Conservation (phyloP, 1,140 invertebrate genomes). For the Lutraria rhynchaena region DNA sequence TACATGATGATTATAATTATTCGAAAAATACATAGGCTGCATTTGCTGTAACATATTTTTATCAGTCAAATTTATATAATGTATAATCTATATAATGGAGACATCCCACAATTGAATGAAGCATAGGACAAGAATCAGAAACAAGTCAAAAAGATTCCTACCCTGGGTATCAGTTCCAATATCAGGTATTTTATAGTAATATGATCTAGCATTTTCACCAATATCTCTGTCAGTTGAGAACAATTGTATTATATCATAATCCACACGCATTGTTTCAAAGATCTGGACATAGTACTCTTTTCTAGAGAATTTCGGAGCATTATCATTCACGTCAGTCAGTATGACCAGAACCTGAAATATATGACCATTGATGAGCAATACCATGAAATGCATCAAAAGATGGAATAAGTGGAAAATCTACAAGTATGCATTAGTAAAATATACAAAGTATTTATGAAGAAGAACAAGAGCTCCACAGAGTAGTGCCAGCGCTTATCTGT, state of each 20-base stretch:
- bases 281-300: constrained; percentile 65
- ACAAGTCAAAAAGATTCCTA: constrained; percentile 68
- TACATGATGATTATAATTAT: no score
- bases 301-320: constrained; percentile 70
- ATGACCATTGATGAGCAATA: no score
- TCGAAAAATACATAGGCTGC: no score
- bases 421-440: no score
- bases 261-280: constrained; percentile 85
- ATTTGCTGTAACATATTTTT: no score
- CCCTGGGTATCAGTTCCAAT: constrained; percentile 85
- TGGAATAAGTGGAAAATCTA: no score
- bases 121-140: no score
- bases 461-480: no score
- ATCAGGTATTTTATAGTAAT: constrained; percentile 88
- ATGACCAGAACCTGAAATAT: constrained; percentile 82
- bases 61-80: neutral
- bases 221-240: constrained; percentile 91
- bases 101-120: no score
- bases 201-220: constrained; percentile 88
- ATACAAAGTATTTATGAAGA: no score
- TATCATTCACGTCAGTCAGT: constrained; percentile 87
- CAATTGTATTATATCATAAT: constrained; percentile 89
- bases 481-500: no score
- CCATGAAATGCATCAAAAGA: no score
- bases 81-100: neutral